phyloP scores from a whole-genome alignment of 2,113 vertebrate species.

The Cyanoderma ruficeps region DNA sequence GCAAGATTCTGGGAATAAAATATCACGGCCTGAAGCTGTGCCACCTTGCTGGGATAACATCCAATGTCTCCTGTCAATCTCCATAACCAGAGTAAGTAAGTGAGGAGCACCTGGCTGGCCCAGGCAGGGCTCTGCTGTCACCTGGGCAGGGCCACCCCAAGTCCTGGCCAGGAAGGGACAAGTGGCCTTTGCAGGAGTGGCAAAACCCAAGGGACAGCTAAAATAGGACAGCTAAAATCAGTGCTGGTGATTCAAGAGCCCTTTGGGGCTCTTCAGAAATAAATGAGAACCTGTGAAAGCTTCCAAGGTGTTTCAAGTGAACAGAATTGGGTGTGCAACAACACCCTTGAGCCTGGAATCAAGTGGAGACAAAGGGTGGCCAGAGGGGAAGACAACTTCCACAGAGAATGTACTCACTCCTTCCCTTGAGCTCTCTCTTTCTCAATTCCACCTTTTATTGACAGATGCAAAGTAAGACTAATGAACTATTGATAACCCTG shows the following conservation, averaged over 20 bases:
- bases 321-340: background rate
- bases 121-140: background rate
- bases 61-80: background rate
- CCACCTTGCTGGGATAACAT: slow-evolving; percentile 2
- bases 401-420: background rate
- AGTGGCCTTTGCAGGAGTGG: background rate
- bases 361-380: background rate
- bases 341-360: background rate
- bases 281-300: background rate
- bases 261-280: background rate
- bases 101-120: background rate
- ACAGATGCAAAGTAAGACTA: slow-evolving; percentile 50
- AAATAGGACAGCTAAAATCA: background rate
- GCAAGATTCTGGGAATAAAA: background rate
- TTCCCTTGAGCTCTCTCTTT: background rate
- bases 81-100: background rate
- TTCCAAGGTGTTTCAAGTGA: background rate
- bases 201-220: background rate
- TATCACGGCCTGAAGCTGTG: background rate
- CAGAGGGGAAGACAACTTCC: background rate
- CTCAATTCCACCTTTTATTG: slow-evolving; percentile 5
- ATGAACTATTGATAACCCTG: slow-evolving; percentile 47
- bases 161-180: background rate
- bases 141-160: background rate
- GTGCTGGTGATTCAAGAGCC: background rate